A percentile compares a stretch with the other conserved stretches of the same genome.
phyloP scores from a whole-genome alignment of 2,888 invertebrate species.

The Drosophila incognita region DNA sequence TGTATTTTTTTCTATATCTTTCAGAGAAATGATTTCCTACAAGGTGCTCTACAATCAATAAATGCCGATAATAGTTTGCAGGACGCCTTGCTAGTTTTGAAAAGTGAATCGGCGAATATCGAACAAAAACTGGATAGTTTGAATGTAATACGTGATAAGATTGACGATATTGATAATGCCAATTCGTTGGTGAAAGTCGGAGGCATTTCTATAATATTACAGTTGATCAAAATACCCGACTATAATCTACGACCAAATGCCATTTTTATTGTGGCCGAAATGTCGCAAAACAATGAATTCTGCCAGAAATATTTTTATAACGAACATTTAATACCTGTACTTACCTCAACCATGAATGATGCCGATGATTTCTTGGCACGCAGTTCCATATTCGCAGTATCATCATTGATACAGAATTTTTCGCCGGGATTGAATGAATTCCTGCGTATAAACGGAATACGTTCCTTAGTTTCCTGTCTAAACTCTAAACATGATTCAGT shows the following conservation, averaged over 20 bases:
- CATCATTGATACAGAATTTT: constrained; percentile 66
- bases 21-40: constrained; percentile 45
- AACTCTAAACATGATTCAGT: constrained; percentile 40
- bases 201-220: constrained; percentile 46
- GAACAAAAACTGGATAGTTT: constrained; percentile 55
- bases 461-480: constrained; percentile 48
- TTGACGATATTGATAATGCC: constrained; percentile 66
- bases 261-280: constrained; percentile 90
- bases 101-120: constrained; percentile 21
- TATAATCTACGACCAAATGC: constrained; percentile 88
- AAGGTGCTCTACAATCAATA: constrained; percentile 55
- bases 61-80: constrained; percentile 53
- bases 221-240: constrained; percentile 79
- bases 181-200: constrained; percentile 66
- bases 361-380: constrained; percentile 46
- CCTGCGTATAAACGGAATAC: constrained; percentile 49
- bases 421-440: constrained; percentile 60
- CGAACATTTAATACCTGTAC: constrained; percentile 87
- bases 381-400: constrained; percentile 66
- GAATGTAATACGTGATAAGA: constrained; percentile 56
- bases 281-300: constrained; percentile 94
- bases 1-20: constrained; percentile 1
- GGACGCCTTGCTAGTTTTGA: constrained; percentile 49
- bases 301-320: constrained; percentile 91
- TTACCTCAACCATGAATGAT: constrained; percentile 82